Evolutionary conservation across 2,113 vertebrate species (phyloP).

Genomic region (Symphodus melops): DNA sequence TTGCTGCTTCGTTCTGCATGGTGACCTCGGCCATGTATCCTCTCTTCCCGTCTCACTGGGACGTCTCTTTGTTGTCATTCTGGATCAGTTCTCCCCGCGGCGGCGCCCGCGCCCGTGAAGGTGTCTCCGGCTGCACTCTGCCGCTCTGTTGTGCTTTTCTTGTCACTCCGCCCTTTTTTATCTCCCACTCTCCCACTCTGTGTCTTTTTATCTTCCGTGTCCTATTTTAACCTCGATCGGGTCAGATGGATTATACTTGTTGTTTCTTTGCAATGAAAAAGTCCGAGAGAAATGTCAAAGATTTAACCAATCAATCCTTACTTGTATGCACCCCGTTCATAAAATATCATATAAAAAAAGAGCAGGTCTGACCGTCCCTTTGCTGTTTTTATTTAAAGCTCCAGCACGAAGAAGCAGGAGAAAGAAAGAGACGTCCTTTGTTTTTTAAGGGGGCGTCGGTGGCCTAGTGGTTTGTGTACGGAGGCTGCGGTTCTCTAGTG

Average conservation of each 20-base stretch:
- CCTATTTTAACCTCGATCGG: not conserved
- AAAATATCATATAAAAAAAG: too few species aligned
- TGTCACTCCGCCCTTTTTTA: conserved; percentile 48
- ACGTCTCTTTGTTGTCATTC: conserved; percentile 75
- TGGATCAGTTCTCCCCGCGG: conserved; percentile 76
- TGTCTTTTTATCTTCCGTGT: conserved; percentile 16
- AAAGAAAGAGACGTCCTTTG: too few species aligned
- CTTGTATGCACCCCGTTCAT: too few species aligned
- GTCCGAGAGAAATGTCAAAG: too few species aligned
- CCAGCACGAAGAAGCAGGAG: too few species aligned
- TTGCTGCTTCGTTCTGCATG: conserved; percentile 43
- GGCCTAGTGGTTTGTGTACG: too few species aligned
- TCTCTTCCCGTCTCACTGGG: conserved; percentile 33
- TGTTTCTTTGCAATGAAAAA: too few species aligned
- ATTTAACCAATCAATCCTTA: too few species aligned
- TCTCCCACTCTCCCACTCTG: not conserved
- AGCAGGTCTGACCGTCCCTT: too few species aligned
- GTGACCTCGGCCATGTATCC: conserved; percentile 54
- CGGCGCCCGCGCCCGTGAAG: conserved; percentile 79
- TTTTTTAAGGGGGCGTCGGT: too few species aligned
- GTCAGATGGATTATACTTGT: not conserved
- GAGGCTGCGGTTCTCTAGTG: too few species aligned
- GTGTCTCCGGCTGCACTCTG: conserved; percentile 71
- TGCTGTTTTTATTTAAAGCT: too few species aligned
- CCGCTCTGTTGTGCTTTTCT: conserved; percentile 78